These are phyloP conservation scores for Eucidaris tribuloides DNA, from an alignment of 35 echinoderm and acorn worm species.

Conservation along the genomic window DNA sequence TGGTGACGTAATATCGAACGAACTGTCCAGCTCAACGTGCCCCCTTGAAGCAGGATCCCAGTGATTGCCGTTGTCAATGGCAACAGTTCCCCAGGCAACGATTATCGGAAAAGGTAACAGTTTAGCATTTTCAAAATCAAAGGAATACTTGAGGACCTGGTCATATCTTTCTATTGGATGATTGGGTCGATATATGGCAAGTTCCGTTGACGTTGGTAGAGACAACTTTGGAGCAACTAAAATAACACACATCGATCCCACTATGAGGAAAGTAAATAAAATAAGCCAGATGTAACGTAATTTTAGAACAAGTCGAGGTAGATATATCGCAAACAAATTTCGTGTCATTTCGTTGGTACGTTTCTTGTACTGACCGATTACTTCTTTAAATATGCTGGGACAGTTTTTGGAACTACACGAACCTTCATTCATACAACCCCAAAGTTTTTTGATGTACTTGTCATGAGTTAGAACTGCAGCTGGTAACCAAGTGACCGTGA, in stretches of 20 bases:
- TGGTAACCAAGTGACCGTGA: slow-evolving; percentile 67
- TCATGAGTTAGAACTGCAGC: slow-evolving; percentile 47
- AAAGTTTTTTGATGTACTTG: not conserved
- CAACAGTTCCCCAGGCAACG: slow-evolving; percentile 38
- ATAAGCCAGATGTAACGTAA: slow-evolving; percentile 61
- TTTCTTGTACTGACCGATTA: not conserved
- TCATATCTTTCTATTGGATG: slow-evolving; percentile 77
- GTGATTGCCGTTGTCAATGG: slow-evolving; percentile 51
- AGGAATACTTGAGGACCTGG: slow-evolving; percentile 48
- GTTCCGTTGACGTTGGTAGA: slow-evolving; percentile 34
- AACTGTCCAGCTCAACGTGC: slow-evolving; percentile 32
- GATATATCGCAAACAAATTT: slow-evolving; percentile 26
- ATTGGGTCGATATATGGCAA: slow-evolving; percentile 41
- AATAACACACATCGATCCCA: slow-evolving; percentile 35
- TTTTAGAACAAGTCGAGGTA: slow-evolving; percentile 64
- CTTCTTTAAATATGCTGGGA: too few species aligned
- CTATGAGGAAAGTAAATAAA: slow-evolving; percentile 34
- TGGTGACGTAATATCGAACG: slow-evolving; percentile 35
- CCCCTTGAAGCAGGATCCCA: slow-evolving; percentile 56
- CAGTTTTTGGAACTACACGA: too few species aligned
- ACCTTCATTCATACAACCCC: not conserved
- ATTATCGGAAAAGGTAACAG: not conserved
- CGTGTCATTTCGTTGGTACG: not conserved
- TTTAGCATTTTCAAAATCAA: slow-evolving; percentile 23
- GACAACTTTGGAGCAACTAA: slow-evolving; percentile 39